phyloP scores from a whole-genome alignment of 2,888 invertebrate species.

The Tridacna gigas region DNA sequence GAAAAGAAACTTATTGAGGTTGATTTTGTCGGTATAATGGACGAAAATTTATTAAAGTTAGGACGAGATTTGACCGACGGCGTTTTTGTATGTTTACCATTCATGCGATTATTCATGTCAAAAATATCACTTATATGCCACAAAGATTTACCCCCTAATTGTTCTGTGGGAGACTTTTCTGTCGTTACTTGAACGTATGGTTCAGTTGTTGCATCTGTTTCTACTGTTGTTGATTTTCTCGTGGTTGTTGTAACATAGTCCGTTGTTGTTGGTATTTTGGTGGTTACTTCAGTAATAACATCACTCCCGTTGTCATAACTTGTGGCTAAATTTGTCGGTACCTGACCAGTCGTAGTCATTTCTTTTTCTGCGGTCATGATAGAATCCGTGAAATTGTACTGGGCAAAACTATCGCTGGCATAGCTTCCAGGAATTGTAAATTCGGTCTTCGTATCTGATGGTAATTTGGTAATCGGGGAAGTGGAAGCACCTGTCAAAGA shows the following conservation, averaged over 20 bases:
- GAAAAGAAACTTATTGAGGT: constrained; percentile 6
- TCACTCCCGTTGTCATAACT: not conserved
- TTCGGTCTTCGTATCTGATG: too few species aligned
- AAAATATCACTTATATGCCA: constrained; percentile 22
- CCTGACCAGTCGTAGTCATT: too few species aligned
- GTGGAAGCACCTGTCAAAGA: too few species aligned
- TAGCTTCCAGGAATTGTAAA: too few species aligned
- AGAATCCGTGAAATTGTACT: too few species aligned
- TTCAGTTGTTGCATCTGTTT: constrained; percentile 46
- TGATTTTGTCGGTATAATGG: not conserved
- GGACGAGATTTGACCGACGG: not conserved
- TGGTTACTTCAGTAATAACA: not conserved
- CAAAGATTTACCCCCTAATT: constrained; percentile 3
- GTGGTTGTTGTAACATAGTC: not conserved
- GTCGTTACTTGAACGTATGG: not conserved
- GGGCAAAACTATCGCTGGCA: too few species aligned
- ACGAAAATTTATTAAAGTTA: not conserved
- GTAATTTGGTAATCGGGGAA: too few species aligned
- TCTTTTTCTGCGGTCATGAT: too few species aligned
- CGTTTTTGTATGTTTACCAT: constrained; percentile 2
- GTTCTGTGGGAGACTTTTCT: not conserved
- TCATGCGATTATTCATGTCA: constrained; percentile 20
- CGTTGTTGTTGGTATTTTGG: not conserved
- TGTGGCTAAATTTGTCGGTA: not conserved
- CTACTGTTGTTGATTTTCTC: constrained; percentile 46